phyloP scores from a whole-genome alignment of 2,888 invertebrate species.

The Therioaphis trifolii region DNA sequence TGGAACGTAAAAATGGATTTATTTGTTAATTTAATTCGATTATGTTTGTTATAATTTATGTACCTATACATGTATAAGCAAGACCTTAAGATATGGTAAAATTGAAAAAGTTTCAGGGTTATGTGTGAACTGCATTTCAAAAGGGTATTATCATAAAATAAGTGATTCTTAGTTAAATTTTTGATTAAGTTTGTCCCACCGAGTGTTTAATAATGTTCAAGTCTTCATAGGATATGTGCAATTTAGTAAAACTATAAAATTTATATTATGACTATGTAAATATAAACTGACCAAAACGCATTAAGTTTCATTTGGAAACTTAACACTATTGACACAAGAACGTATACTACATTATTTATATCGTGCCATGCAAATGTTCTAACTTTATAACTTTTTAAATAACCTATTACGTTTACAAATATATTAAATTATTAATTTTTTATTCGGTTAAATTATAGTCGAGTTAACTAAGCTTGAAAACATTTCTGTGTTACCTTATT shows the following conservation, averaged over 20 bases:
- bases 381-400: background rate
- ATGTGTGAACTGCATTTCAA: slow-evolving; percentile 50
- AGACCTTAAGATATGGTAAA: slow-evolving; percentile 41
- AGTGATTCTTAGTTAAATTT: slow-evolving; percentile 46
- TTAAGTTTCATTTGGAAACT: slow-evolving; percentile 5
- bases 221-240: slow-evolving; percentile 44
- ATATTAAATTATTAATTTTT: slow-evolving; percentile 27
- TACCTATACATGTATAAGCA: slow-evolving; percentile 1
- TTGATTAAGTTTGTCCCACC: slow-evolving; percentile 46
- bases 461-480: slow-evolving; percentile 10
- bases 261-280: slow-evolving; percentile 10
- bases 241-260: slow-evolving; percentile 45
- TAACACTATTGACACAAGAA: slow-evolving; percentile 3
- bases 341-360: slow-evolving; percentile 10
- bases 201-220: slow-evolving; percentile 1
- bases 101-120: slow-evolving; percentile 59
- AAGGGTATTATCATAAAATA: slow-evolving; percentile 58
- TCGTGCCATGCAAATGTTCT: slow-evolving; percentile 29
- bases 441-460: slow-evolving; percentile 14
- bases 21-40: background rate
- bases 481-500: slow-evolving; percentile 37
- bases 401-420: slow-evolving; percentile 13
- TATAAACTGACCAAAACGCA: slow-evolving; percentile 17
- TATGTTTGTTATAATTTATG: slow-evolving; percentile 20
- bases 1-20: slow-evolving; percentile 7